phyloP scores from a whole-genome alignment of 1,140 invertebrate species.

The Halesus radiatus region DNA sequence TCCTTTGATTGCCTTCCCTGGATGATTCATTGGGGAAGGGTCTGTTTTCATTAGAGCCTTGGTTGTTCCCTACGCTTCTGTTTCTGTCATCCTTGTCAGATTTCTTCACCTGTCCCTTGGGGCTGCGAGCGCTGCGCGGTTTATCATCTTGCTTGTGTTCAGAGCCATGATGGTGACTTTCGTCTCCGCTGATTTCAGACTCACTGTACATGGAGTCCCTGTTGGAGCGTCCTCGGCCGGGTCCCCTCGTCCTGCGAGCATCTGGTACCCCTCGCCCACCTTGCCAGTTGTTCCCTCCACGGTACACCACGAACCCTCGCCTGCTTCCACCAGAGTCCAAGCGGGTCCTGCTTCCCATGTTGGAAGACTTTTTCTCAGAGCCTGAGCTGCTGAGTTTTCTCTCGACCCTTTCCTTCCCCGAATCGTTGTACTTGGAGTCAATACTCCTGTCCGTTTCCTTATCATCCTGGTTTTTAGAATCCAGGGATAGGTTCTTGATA shows the following conservation, averaged over 20 bases:
- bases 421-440: constrained; percentile 48
- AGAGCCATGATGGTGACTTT: constrained; percentile 65
- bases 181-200: constrained; percentile 74
- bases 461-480: constrained; percentile 44
- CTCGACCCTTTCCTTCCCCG: constrained; percentile 65
- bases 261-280: constrained; percentile 62
- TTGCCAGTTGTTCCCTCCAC: constrained; percentile 68
- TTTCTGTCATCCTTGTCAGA: constrained; percentile 74
- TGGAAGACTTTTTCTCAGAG: constrained; percentile 65
- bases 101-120: constrained; percentile 67
- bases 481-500: constrained; percentile 18
- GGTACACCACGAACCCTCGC: constrained; percentile 65
- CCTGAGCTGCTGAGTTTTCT: constrained; percentile 69
- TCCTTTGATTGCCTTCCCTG: constrained; percentile 32
- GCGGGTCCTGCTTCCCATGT: constrained; percentile 47
- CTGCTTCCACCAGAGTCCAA: constrained; percentile 59
- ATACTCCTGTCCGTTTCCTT: constrained; percentile 49
- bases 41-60: constrained; percentile 60
- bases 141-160: constrained; percentile 59
- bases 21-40: constrained; percentile 42
- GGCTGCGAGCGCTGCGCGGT: constrained; percentile 61
- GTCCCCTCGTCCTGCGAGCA: constrained; percentile 62
- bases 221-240: constrained; percentile 60
- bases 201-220: constrained; percentile 61
- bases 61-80: constrained; percentile 58